phyloP scores from a whole-genome alignment of 2,888 invertebrate genomes.

The Tetragnatha montana region DNA sequence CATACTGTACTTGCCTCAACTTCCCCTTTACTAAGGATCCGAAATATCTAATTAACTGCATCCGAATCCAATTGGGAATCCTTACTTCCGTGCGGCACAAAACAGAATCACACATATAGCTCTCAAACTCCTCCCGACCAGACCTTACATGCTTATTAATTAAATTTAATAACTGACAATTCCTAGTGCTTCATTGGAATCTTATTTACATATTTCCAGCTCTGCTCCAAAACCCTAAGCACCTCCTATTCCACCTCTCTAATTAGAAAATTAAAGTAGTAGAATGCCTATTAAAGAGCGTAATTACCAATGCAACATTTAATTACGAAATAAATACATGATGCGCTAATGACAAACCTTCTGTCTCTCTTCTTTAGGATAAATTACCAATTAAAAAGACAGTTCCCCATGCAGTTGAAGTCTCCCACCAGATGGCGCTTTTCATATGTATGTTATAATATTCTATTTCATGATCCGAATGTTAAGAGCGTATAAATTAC shows the following conservation, averaged over 20 bases:
- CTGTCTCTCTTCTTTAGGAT: not conserved
- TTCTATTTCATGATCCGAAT: not conserved
- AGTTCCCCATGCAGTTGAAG: not conserved
- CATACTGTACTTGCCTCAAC: no score
- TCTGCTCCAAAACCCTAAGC: not conserved
- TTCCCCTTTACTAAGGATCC: not conserved
- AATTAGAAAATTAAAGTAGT: conserved; percentile 32
- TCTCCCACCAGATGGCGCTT: not conserved
- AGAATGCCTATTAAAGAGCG: conserved; percentile 12
- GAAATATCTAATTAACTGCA: not conserved
- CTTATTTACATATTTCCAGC: conserved; percentile 34
- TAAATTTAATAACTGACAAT: conserved; percentile 17
- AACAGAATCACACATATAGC: not conserved
- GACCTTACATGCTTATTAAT: conserved; percentile 12
- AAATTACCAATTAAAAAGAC: conserved; percentile 2
- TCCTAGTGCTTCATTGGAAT: not conserved
- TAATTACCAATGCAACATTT: conserved; percentile 25
- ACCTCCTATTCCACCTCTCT: not conserved
- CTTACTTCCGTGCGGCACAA: no score
- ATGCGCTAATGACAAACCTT: conserved; percentile 24
- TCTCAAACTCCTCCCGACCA: not conserved
- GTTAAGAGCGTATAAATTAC: not conserved
- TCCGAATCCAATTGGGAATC: not conserved
- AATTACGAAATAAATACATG: conserved; percentile 39
- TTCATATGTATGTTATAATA: not conserved